Percentiles rank a stretch among this genome's conserved stretches.
phyloP scores from a whole-genome alignment of 2,797 vertebrate species.

The Urocyon cinereoargenteus region DNA sequence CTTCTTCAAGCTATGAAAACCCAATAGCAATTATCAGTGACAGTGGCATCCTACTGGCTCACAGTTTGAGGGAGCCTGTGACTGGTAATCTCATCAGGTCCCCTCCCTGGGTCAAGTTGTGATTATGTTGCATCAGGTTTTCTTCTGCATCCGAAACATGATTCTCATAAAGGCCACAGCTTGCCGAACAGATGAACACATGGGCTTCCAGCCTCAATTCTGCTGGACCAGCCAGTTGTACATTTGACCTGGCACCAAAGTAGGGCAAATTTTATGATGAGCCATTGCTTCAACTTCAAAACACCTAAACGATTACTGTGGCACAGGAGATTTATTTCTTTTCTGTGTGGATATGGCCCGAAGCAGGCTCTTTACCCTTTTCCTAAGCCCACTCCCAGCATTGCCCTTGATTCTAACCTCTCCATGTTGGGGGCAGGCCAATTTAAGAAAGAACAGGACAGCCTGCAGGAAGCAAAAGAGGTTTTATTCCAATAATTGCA shows the following conservation, averaged over 20 bases:
- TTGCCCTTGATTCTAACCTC: not conserved
- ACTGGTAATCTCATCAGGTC: not conserved
- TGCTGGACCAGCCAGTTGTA: accelerated
- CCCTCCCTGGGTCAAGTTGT: not conserved
- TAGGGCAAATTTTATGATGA: not conserved
- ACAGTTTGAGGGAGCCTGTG: not conserved
- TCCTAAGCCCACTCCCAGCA: not conserved
- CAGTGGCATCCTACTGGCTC: not conserved
- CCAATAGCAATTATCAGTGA: not conserved
- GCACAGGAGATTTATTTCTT: not conserved
- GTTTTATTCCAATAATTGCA: not conserved
- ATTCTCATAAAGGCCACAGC: too few relatives aligned
- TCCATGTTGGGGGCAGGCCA: not conserved
- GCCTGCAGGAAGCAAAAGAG: not conserved
- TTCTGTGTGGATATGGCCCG: not conserved
- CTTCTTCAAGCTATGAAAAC: constrained; percentile 21
- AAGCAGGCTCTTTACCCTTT: not conserved
- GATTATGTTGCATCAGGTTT: not conserved
- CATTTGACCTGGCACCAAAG: not conserved
- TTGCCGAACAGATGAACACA: not conserved
- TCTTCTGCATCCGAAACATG: not conserved
- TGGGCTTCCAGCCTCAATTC: not conserved
- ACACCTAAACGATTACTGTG: not conserved
- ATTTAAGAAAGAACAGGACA: not conserved
- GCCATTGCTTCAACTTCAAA: too few relatives aligned